Percentiles rank a stretch among this genome's conserved stretches.
phyloP scores from a whole-genome alignment of 2,888 invertebrate genomes.

The Trypoxylon attenuatum region DNA sequence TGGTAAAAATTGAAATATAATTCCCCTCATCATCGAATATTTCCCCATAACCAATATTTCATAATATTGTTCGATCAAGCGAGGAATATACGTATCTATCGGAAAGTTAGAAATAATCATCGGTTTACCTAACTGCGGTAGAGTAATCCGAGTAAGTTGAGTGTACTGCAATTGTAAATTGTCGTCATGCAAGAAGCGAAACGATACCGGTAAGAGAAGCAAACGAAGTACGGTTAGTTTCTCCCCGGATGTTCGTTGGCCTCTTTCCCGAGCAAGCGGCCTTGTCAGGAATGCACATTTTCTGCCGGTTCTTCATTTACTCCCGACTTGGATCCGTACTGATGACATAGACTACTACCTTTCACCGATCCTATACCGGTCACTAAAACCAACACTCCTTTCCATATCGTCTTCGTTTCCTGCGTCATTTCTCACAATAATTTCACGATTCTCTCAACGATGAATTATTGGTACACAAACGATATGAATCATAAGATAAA shows the following conservation, averaged over 20 bases:
- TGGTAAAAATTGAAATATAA: no score
- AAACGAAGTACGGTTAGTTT: slow-evolving; percentile 71
- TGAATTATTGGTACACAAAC: no score
- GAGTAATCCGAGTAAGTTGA: no score
- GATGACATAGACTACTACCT: slow-evolving; percentile 52
- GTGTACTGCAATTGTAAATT: slow-evolving; percentile 63
- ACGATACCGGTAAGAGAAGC: slow-evolving; percentile 43
- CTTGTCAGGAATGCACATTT: slow-evolving; percentile 71
- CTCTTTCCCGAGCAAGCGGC: slow-evolving; percentile 69
- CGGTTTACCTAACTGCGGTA: no score
- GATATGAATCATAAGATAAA: no score
- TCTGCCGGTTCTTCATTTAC: slow-evolving; percentile 56
- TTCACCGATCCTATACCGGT: slow-evolving; percentile 41
- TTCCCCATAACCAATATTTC: no score
- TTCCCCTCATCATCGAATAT: no score
- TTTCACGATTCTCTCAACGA: no score
- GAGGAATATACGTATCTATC: no score
- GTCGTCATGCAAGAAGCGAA: slow-evolving; percentile 19
- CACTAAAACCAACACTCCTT: slow-evolving; percentile 13
- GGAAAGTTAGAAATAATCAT: no score
- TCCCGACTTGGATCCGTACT: slow-evolving; percentile 55
- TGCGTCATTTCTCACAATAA: neutral
- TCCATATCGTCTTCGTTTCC: neutral
- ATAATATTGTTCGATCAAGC: no score
- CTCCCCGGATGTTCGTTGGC: slow-evolving; percentile 71